These are phyloP conservation scores for Zaprionus lachaisei DNA, from an alignment of 1,140 invertebrate species.

Conservation along the genomic window DNA sequence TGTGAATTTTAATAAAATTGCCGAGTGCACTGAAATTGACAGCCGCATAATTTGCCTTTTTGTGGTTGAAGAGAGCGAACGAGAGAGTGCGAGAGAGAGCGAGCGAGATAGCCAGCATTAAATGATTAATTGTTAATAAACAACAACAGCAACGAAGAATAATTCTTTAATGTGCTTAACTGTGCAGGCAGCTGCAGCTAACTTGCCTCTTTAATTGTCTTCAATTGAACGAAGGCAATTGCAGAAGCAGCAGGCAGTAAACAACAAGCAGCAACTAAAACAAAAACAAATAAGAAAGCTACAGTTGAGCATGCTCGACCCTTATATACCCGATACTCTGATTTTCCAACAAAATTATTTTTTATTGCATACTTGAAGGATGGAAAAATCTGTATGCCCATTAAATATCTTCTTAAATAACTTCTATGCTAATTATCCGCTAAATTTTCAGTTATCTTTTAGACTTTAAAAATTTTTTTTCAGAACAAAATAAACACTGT, in stretches of 20 bases:
- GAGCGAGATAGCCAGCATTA: slow-evolving; percentile 20
- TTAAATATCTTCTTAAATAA: no score
- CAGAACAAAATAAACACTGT: no score
- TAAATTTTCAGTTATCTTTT: no score
- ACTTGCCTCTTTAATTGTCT: neutral
- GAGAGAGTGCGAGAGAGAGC: no score
- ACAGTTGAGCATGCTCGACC: neutral
- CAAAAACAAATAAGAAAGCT: neutral
- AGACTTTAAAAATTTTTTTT: no score
- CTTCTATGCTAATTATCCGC: no score
- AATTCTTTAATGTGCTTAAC: slow-evolving; percentile 34
- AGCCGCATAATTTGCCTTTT: slow-evolving; percentile 51
- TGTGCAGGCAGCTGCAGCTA: neutral
- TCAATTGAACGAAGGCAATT: neutral
- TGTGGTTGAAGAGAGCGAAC: slow-evolving; percentile 13
- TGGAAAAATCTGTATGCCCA: no score
- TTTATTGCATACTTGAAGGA: no score
- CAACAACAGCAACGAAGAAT: slow-evolving; percentile 16
- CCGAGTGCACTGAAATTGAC: slow-evolving; percentile 57
- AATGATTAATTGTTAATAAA: slow-evolving; percentile 53
- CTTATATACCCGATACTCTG: neutral
- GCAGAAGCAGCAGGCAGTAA: neutral
- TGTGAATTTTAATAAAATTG: slow-evolving; percentile 56
- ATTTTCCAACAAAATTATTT: no score
- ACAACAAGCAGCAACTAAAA: neutral